phyloP scores from a whole-genome alignment of 2,113 vertebrate genomes.

The Collichthys lucidus region DNA sequence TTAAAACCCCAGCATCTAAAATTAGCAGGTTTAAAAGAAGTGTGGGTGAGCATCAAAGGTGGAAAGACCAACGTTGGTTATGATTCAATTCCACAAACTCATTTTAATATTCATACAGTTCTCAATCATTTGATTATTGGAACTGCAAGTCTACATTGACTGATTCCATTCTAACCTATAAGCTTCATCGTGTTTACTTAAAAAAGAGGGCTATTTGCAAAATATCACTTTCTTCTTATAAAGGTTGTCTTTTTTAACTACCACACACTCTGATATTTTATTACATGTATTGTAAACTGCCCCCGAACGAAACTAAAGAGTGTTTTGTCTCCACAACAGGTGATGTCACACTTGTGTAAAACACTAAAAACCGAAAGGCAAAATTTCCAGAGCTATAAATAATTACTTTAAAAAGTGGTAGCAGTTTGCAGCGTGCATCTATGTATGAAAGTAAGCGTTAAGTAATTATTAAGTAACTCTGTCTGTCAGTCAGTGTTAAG shows the following conservation, averaged over 20 bases:
- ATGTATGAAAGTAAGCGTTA: neutral
- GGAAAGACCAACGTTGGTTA: conserved; percentile 43
- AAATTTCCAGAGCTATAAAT: neutral
- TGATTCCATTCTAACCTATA: neutral
- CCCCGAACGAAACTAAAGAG: neutral
- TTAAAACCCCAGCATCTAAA: conserved; percentile 68
- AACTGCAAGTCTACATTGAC: neutral
- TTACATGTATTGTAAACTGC: neutral
- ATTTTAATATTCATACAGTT: conserved; percentile 40
- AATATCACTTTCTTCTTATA: neutral
- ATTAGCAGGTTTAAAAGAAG: conserved; percentile 73
- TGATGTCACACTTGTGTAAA: neutral
- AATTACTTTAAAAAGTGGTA: neutral
- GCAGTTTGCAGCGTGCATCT: neutral
- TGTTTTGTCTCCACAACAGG: neutral
- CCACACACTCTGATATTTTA: no score
- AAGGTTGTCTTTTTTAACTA: neutral
- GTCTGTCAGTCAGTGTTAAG: no score
- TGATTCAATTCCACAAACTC: conserved; percentile 62
- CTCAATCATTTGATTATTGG: neutral
- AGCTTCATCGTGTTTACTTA: neutral
- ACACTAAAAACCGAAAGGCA: neutral
- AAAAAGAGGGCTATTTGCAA: neutral
- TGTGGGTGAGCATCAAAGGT: conserved; percentile 63
- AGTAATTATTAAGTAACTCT: no score